A percentile compares a stretch with the other conserved stretches of the same genome.
These are phyloP conservation scores for Drosophila ogumai DNA, from an alignment of 1,140 invertebrate species.

Conservation along the genomic window DNA sequence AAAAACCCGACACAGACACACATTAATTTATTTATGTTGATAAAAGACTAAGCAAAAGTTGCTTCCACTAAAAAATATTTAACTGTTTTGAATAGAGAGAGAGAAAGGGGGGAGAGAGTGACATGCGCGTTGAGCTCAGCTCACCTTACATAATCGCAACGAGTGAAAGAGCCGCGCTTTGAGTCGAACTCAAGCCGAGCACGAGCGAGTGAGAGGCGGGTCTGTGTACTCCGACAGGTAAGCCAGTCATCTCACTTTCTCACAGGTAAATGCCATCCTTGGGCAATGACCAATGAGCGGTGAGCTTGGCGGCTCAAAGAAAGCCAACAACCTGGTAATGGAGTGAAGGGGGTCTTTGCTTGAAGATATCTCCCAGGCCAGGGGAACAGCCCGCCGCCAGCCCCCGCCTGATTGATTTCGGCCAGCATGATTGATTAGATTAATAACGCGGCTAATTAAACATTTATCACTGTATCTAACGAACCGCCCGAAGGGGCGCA, in stretches of 20 bases:
- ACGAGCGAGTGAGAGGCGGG: slow-evolving; percentile 45
- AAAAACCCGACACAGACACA: slow-evolving; percentile 9
- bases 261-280: background rate
- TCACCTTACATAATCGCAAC: slow-evolving; percentile 69
- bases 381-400: background rate
- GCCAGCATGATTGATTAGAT: slow-evolving; percentile 75
- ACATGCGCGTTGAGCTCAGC: slow-evolving; percentile 12
- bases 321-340: slow-evolving; percentile 5
- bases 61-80: slow-evolving; percentile 53
- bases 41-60: slow-evolving; percentile 53
- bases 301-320: slow-evolving; percentile 19
- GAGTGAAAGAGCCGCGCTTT: slow-evolving; percentile 26
- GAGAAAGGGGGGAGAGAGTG: background rate
- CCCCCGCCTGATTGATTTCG: slow-evolving; percentile 65
- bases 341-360: background rate
- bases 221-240: slow-evolving; percentile 2
- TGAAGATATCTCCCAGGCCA: background rate
- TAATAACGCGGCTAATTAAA: slow-evolving; percentile 81
- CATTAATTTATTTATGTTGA: slow-evolving; percentile 57
- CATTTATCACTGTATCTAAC: slow-evolving; percentile 77
- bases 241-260: slow-evolving; percentile 2
- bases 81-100: background rate
- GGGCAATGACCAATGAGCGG: slow-evolving; percentile 2
- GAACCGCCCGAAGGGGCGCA: slow-evolving; percentile 35
- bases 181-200: slow-evolving; percentile 55